Evolutionary conservation across 2,888 invertebrate species (phyloP).

Genomic region (Scaptodrosophila latifasciaeformis): DNA sequence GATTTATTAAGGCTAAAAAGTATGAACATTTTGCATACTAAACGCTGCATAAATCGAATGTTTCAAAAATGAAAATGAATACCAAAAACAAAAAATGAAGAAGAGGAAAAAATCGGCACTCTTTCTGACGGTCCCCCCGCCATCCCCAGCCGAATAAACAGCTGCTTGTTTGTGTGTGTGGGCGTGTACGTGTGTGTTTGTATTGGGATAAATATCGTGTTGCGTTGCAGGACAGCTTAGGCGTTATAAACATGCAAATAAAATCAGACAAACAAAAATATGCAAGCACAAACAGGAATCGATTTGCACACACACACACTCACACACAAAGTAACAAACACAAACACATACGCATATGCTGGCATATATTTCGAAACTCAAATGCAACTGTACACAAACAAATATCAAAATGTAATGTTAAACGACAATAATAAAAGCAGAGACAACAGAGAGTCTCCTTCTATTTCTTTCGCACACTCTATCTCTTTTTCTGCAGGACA

Average conservation of each 20-base stretch:
- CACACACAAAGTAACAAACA: neutral
- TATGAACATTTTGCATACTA: slow-evolving; percentile 70
- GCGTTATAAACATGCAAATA: slow-evolving; percentile 43
- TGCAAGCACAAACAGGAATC: neutral
- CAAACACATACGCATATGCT: slow-evolving; percentile 12
- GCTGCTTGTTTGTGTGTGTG: slow-evolving; percentile 10
- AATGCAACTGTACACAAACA: slow-evolving; percentile 8
- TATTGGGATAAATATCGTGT: slow-evolving; percentile 61
- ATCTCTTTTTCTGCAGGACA: too few species aligned
- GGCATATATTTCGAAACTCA: slow-evolving; percentile 2
- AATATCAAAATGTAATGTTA: slow-evolving; percentile 32
- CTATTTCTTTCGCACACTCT: too few species aligned
- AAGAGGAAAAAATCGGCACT: slow-evolving; percentile 39
- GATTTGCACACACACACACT: neutral
- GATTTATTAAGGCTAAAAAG: slow-evolving; percentile 70
- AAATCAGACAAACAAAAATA: neutral
- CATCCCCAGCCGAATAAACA: neutral
- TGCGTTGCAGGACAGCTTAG: slow-evolving; percentile 63
- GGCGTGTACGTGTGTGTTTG: slow-evolving; percentile 14
- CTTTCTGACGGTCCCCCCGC: too few species aligned
- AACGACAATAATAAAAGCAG: slow-evolving; percentile 38
- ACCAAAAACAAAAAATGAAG: slow-evolving; percentile 45
- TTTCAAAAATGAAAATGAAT: slow-evolving; percentile 12
- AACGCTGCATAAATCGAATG: slow-evolving; percentile 63
- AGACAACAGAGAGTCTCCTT: slow-evolving; percentile 18